Percentiles rank a stretch among this genome's conserved stretches.
These are phyloP conservation scores for Champsocephalus gunnari DNA, from an alignment of 2,797 vertebrate genomes.

Conservation along the genomic window DNA sequence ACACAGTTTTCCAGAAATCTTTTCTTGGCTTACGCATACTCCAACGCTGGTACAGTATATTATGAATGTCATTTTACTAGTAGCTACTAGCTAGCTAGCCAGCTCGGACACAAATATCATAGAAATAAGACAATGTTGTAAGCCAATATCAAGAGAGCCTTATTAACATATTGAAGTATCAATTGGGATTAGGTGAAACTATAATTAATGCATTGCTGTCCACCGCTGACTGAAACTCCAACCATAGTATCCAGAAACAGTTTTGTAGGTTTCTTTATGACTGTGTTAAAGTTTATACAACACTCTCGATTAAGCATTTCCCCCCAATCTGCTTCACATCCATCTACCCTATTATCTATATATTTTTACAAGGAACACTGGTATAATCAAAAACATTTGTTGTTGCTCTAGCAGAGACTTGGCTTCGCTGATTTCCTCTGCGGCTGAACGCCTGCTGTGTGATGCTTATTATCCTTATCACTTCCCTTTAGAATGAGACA, in stretches of 20 bases:
- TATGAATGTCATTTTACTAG: too few relatives aligned
- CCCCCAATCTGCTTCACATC: too few relatives aligned
- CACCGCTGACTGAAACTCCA: too few relatives aligned
- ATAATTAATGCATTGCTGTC: neutral
- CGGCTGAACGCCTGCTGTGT: constrained; percentile 7
- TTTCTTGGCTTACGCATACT: too few relatives aligned
- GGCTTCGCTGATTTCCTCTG: constrained; percentile 3
- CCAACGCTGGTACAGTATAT: too few relatives aligned
- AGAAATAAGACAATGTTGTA: neutral
- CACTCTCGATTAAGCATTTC: too few relatives aligned
- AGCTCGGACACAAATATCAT: neutral
- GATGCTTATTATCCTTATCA: constrained; percentile 20
- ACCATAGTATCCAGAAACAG: neutral
- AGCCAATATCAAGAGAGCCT: too few relatives aligned
- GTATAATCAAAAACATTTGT: neutral
- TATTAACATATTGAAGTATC: neutral
- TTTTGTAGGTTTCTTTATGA: neutral
- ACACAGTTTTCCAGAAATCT: too few relatives aligned
- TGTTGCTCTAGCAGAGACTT: constrained; percentile 4
- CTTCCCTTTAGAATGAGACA: constrained; percentile 22
- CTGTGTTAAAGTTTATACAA: neutral
- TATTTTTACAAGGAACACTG: neutral
- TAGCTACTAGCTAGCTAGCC: too few relatives aligned
- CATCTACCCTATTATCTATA: too few relatives aligned
- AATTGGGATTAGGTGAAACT: neutral